A percentile compares a stretch with the other conserved stretches of the same genome.
Evolutionary conservation across 2,113 vertebrate genomes (phyloP).

Genomic region (Anhinga rufa): DNA sequence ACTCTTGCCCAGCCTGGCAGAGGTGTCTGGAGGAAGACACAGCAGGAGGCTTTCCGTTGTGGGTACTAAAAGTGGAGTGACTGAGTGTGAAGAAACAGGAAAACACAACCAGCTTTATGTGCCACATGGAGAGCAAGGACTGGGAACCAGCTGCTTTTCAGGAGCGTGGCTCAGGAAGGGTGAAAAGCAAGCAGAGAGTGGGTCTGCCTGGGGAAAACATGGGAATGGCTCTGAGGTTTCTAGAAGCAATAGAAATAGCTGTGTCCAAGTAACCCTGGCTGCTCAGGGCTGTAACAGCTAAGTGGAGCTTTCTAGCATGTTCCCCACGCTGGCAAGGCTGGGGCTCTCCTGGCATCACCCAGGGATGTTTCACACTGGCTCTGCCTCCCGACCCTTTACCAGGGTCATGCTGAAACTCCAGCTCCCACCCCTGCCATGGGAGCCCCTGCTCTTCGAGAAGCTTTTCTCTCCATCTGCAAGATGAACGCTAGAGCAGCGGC

Average conservation of each 20-base stretch:
- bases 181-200: neutral
- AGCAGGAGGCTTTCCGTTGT: neutral
- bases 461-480: neutral
- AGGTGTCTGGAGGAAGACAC: neutral
- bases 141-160: neutral
- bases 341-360: neutral
- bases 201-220: neutral
- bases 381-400: neutral
- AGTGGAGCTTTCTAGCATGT: neutral
- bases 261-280: neutral
- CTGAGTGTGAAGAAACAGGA: neutral
- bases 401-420: neutral
- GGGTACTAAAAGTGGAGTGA: rapidly evolving
- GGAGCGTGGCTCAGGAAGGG: neutral
- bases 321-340: neutral
- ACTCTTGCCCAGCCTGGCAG: neutral
- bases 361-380: neutral
- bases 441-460: neutral
- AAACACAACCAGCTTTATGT: neutral
- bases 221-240: neutral
- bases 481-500: neutral
- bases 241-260: neutral
- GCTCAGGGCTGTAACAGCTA: neutral
- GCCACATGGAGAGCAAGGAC: rapidly evolving
- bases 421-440: neutral